Conservation (phyloP, 2,797 vertebrate genomes). For the Zalophus californianus region DNA sequence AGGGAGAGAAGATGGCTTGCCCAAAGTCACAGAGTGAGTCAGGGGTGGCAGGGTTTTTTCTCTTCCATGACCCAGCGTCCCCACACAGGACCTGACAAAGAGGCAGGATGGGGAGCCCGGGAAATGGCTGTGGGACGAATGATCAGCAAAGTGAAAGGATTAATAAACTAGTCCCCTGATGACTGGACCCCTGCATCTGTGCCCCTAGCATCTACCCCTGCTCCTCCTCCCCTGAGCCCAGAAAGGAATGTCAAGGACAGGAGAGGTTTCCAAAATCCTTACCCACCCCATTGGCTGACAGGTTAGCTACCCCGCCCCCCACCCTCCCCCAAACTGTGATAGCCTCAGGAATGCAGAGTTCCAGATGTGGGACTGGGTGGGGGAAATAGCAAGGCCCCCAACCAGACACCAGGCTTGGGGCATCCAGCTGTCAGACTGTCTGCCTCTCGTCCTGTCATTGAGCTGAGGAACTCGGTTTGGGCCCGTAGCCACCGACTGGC, state of each 20-base stretch:
- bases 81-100: neutral
- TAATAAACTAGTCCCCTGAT: neutral
- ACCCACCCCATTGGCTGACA: neutral
- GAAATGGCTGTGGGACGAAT: neutral
- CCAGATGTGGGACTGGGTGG: constrained; percentile 66
- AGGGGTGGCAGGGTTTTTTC: neutral
- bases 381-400: neutral
- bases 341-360: constrained; percentile 60
- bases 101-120: neutral
- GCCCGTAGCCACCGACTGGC: neutral
- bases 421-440: neutral
- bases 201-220: neutral
- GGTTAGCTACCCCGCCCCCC: neutral
- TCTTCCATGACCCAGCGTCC: neutral
- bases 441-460: neutral
- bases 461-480: neutral
- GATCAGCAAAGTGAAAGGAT: neutral
- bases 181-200: neutral
- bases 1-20: constrained; percentile 27
- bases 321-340: neutral
- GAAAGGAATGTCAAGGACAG: constrained; percentile 50
- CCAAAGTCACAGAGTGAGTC: neutral
- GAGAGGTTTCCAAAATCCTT: constrained; percentile 8
- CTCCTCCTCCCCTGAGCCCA: neutral
- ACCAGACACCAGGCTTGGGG: neutral